Percentiles rank a stretch among this genome's conserved stretches.
Evolutionary conservation across 2,113 vertebrate genomes (phyloP).

Genomic region (Neogale vison): DNA sequence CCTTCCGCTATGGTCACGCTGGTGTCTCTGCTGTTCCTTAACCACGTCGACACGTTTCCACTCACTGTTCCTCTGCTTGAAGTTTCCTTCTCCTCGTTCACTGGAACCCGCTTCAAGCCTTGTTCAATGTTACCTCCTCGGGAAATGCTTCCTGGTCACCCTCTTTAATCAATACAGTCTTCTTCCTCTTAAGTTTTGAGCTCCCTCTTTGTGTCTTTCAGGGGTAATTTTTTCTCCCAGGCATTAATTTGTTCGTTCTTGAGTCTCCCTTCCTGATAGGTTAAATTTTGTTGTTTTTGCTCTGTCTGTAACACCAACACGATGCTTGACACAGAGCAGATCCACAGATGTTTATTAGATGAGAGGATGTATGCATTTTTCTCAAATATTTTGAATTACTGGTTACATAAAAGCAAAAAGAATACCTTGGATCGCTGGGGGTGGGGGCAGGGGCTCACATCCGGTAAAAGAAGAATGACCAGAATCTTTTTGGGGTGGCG

Average conservation of each 20-base stretch:
- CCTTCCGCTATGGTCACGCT: not conserved
- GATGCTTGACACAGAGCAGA: not conserved
- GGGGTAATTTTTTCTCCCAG: not conserved
- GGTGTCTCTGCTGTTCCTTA: not conserved
- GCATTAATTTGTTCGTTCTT: not conserved
- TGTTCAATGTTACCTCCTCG: not conserved
- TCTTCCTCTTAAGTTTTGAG: not conserved
- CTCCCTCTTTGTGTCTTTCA: not conserved
- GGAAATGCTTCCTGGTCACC: not conserved
- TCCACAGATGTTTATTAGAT: not conserved
- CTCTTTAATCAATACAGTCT: not conserved
- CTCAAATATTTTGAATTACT: not conserved
- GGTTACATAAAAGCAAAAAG: not conserved
- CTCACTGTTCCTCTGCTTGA: not conserved
- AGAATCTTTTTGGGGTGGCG: not conserved
- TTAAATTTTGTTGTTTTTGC: not conserved
- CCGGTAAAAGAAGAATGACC: not conserved
- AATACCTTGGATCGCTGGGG: not conserved
- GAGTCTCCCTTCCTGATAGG: not conserved
- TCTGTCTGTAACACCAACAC: not conserved
- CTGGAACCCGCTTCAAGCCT: not conserved
- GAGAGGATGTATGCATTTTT: not conserved
- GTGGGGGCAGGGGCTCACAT: rapidly evolving
- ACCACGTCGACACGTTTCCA: not conserved
- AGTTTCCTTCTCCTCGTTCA: not conserved